Base-by-base conservation (phyloP, 92 coral and sea anemone species). In the Porites lobata region DNA sequence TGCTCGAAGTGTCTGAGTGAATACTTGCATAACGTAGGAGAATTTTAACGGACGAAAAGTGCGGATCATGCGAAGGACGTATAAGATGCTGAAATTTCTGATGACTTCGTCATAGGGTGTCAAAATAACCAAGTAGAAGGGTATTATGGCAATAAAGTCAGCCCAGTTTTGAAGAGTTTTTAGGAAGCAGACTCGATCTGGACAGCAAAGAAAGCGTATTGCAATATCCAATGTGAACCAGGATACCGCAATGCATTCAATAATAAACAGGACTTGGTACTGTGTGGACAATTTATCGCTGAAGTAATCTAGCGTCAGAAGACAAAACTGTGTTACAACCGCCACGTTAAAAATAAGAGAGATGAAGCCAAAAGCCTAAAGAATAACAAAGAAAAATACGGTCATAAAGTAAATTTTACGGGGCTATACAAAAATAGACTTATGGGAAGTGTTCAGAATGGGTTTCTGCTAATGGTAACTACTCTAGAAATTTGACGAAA, bases 21-120 rank as follows among this genome's bases (percentile, higher is more conserved):
- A 97, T 8, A 97, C 99, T 72, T 97, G 99, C 95, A 97, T 94
- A 70, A 97, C 99, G 91, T 97, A 97, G 22, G 99, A 97, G 75
- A 97, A 97, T 64, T 94, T 96, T 22, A 97, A 83, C 8, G 99
- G 98, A 61, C 99, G 86, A 79, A 97, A 97, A 18, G 99, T 96
- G 68, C 99, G 91, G 14, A 94, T 87, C 87, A 97, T 85, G n/a
- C 99, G 96, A 26, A 97, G 92, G 21, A 97, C 98, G 87, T 97
- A 97, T 76, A 97, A 89, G 7, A 97, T 92, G 56, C 92, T 94
- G 50, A 97, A 93, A 66, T 94, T 94, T 65, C 89, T 74, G 76
- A 94, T 78, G 63, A 91, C 75, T 57, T 94, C 72, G 65, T 93
- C 93, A 80, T 94, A 85, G 7, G 98, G 95, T 10, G 93, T 88